Conservation (phyloP, 1,140 invertebrate species). For the Bacillus rossius region DNA sequence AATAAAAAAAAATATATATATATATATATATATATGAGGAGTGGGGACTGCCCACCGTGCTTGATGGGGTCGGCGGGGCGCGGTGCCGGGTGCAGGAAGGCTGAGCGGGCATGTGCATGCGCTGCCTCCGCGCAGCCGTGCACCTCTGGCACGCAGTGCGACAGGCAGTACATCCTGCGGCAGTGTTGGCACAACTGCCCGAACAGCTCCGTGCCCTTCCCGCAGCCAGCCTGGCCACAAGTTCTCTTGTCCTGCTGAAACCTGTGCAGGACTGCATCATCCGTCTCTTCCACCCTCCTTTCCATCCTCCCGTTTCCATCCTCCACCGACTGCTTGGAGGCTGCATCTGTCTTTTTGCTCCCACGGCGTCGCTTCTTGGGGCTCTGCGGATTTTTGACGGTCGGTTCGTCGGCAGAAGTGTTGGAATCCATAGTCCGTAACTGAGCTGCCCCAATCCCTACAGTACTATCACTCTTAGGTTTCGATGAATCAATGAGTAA, state of each 20-base stretch:
- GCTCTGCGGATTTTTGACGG: too few relatives aligned
- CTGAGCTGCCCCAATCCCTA: too few relatives aligned
- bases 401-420: too few relatives aligned
- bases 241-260: conserved; percentile 44
- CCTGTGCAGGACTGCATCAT: conserved; percentile 47
- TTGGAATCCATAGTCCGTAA: too few relatives aligned
- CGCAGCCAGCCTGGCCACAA: conserved; percentile 48
- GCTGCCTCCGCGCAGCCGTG: conserved; percentile 54
- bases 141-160: conserved; percentile 52
- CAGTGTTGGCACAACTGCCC: conserved; percentile 51
- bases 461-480: too few relatives aligned
- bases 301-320: too few relatives aligned
- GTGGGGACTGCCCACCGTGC: too few relatives aligned
- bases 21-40: too few relatives aligned
- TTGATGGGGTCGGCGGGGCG: neutral
- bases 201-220: conserved; percentile 44
- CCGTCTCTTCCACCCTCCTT: conserved; percentile 39
- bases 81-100: conserved; percentile 36
- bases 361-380: too few relatives aligned
- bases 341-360: neutral
- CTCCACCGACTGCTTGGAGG: too few relatives aligned
- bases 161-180: conserved; percentile 46
- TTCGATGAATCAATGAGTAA: too few relatives aligned
- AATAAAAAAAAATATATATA: too few relatives aligned
- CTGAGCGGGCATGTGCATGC: conserved; percentile 43